Conservation (phyloP, 1,140 invertebrate genomes). For the Stegodyphus mimosarum region DNA sequence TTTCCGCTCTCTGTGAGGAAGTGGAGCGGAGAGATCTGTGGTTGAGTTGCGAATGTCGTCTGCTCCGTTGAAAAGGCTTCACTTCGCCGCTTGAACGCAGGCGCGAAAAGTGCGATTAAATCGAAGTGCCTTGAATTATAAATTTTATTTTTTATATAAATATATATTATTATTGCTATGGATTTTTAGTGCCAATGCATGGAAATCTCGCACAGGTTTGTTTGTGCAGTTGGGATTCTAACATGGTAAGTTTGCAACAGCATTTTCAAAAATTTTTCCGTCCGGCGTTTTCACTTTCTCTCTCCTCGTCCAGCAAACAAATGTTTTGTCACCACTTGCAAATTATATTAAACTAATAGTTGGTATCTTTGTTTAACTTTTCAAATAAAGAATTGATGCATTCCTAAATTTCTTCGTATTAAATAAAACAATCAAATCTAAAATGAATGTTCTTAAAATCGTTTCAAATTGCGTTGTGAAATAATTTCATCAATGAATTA, state of each 20-base stretch:
- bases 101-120: neutral
- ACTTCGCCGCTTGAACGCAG: neutral
- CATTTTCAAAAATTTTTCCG: too few species aligned
- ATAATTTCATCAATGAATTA: too few species aligned
- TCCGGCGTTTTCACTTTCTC: too few species aligned
- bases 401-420: too few species aligned
- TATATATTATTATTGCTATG: neutral
- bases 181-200: neutral
- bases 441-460: too few species aligned
- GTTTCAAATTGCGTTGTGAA: too few species aligned
- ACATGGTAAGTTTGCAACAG: neutral
- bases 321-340: too few species aligned
- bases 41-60: neutral
- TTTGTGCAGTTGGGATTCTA: slow-evolving; percentile 1
- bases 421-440: too few species aligned
- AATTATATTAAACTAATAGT: too few species aligned
- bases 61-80: neutral
- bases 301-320: too few species aligned
- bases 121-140: neutral
- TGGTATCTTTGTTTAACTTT: too few species aligned
- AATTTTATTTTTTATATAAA: neutral
- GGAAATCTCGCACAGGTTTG: neutral
- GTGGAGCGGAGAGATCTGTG: neutral
- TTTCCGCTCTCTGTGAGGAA: neutral
- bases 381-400: too few species aligned